phyloP scores from a whole-genome alignment of 2,888 invertebrate genomes.

The Hydropsyche betteni region DNA sequence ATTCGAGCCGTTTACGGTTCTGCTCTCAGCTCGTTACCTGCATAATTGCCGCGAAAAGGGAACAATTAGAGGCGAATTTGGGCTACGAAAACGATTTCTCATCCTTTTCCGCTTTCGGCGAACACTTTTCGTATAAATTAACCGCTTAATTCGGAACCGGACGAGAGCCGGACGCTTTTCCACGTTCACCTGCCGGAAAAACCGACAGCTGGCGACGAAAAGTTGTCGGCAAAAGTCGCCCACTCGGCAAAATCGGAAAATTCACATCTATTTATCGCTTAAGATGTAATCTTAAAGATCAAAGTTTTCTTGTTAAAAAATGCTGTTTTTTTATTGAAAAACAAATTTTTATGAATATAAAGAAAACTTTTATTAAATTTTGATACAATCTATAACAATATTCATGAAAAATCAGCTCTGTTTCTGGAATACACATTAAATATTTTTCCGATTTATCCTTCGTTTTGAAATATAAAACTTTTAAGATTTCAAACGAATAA shows the following conservation, averaged over 20 bases:
- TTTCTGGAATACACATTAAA: too few species aligned
- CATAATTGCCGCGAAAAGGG: constrained; percentile 38
- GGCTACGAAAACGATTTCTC: constrained; percentile 19
- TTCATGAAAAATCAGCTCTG: too few species aligned
- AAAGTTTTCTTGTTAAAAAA: not conserved
- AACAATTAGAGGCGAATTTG: constrained; percentile 44
- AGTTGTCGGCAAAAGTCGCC: not conserved
- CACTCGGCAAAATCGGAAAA: not conserved
- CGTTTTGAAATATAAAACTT: too few species aligned
- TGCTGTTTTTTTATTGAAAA: too few species aligned
- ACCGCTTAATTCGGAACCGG: constrained; percentile 42
- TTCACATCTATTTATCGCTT: not conserved
- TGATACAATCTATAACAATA: too few species aligned
- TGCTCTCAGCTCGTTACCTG: constrained; percentile 39
- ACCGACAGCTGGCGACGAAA: not conserved
- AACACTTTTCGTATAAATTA: constrained; percentile 46
- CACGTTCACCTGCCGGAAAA: too few species aligned
- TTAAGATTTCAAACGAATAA: too few species aligned
- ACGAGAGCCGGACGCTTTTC: constrained; percentile 15
- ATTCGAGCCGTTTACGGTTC: not conserved
- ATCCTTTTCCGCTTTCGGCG: not conserved
- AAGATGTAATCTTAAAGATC: not conserved
- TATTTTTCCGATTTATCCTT: too few species aligned
- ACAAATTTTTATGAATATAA: too few species aligned
- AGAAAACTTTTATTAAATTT: too few species aligned